Evolutionary conservation across 2,888 invertebrate genomes (phyloP).

Genomic region (Gymnosoma rotundatum): DNA sequence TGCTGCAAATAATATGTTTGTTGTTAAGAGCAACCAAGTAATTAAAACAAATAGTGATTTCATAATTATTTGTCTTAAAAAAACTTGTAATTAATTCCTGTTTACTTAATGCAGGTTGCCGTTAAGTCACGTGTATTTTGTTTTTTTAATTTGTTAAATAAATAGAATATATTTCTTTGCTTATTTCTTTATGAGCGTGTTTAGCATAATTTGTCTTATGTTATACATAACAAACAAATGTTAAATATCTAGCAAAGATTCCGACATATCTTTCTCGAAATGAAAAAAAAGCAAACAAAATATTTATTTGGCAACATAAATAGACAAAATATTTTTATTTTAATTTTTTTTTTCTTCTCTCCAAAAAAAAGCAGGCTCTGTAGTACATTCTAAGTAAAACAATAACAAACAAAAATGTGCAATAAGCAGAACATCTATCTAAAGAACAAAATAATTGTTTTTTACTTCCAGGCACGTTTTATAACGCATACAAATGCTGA

Average conservation of each 20-base stretch:
- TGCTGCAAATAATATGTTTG: no score
- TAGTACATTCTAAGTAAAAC: constrained; percentile 38
- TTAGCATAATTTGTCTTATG: not conserved
- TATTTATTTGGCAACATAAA: not conserved
- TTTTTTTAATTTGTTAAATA: constrained; percentile 21
- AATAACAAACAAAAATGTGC: constrained; percentile 34
- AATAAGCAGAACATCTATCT: constrained; percentile 14
- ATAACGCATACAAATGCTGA: constrained; percentile 51
- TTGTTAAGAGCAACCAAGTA: not conserved
- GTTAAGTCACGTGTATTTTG: constrained; percentile 62
- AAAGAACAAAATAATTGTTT: constrained; percentile 3
- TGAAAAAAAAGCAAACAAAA: not conserved
- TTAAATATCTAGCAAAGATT: not conserved
- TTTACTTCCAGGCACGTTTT: constrained; percentile 61
- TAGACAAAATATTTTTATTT: constrained; percentile 10
- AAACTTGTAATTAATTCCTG: constrained; percentile 31
- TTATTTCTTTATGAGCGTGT: not conserved
- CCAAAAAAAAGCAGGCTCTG: constrained; percentile 10
- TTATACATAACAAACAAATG: not conserved
- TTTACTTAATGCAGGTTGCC: constrained; percentile 47
- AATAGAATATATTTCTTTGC: constrained; percentile 3
- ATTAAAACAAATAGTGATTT: not conserved
- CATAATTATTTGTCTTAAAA: not conserved
- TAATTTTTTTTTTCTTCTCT: not conserved
- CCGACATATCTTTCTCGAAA: not conserved